A percentile compares a stretch with the other conserved stretches of the same genome.
phyloP scores from a whole-genome alignment of 2,888 invertebrate genomes.

The Spisula solida region DNA sequence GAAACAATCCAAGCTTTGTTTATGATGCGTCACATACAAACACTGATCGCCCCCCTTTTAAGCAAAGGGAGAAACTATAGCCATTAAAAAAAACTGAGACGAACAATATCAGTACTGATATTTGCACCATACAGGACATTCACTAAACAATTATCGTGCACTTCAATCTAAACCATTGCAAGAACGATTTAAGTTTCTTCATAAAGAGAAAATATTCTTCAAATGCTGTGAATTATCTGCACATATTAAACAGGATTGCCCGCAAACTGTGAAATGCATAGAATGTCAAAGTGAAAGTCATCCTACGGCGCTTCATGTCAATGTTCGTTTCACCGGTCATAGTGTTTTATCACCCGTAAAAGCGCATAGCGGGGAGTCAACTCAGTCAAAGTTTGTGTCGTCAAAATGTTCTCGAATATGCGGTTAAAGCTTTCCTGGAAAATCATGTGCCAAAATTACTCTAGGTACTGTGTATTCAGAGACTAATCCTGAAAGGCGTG shows the following conservation, averaged over 20 bases:
- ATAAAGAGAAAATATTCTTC: constrained; percentile 36
- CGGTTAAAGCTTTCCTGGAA: background rate
- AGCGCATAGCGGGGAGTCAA: background rate
- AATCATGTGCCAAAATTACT: constrained; percentile 12
- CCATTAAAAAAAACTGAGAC: background rate
- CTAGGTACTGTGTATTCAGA: too few relatives aligned
- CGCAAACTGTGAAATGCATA: too few relatives aligned
- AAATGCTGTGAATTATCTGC: background rate
- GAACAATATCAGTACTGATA: too few relatives aligned
- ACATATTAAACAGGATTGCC: constrained; percentile 28
- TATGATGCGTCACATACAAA: background rate
- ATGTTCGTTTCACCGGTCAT: background rate
- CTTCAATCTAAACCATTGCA: constrained; percentile 6
- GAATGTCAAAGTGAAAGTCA: background rate
- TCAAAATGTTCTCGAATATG: background rate
- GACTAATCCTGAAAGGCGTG: too few relatives aligned
- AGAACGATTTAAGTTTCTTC: constrained; percentile 25
- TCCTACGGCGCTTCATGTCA: background rate
- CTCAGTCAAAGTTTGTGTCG: background rate
- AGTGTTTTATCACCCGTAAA: background rate
- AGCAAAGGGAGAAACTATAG: background rate
- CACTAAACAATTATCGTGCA: constrained; percentile 21
- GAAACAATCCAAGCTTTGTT: too few relatives aligned
- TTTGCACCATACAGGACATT: constrained; percentile 32
- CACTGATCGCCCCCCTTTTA: too few relatives aligned